Percentiles rank a stretch among this genome's conserved stretches.
phyloP scores from a whole-genome alignment of 2,888 invertebrate species.

The Patella ulyssiponensis region DNA sequence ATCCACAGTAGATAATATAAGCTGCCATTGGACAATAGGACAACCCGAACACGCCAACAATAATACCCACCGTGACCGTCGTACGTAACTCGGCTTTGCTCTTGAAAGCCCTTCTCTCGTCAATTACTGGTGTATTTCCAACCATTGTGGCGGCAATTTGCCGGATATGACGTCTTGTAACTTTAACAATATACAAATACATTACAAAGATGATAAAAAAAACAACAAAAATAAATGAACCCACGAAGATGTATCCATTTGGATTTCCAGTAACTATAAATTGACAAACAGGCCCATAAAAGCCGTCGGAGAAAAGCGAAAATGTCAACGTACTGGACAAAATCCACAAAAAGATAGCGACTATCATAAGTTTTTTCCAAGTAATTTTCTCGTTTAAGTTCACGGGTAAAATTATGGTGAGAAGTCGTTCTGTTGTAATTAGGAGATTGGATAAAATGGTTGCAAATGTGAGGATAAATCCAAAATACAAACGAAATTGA shows the following conservation, averaged over 20 bases:
- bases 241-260: neutral
- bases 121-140: neutral
- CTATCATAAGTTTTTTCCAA: neutral
- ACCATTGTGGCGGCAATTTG: slow-evolving; percentile 2
- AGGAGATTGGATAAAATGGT: neutral
- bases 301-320: neutral
- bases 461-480: neutral
- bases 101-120: neutral
- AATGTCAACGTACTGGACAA: neutral
- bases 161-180: neutral
- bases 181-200: neutral
- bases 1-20: neutral
- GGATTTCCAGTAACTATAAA: neutral
- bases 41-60: neutral
- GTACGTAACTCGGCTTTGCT: neutral
- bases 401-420: neutral
- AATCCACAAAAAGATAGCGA: neutral
- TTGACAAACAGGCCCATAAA: neutral
- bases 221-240: neutral
- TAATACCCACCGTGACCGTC: neutral
- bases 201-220: neutral
- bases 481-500: neutral
- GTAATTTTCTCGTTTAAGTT: neutral
- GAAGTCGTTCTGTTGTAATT: neutral
- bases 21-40: neutral